Evolutionary conservation across 2,113 vertebrate species (phyloP), one percentile per base, ranked within the genome.

Genomic region (Callionymus lyra): DNA sequence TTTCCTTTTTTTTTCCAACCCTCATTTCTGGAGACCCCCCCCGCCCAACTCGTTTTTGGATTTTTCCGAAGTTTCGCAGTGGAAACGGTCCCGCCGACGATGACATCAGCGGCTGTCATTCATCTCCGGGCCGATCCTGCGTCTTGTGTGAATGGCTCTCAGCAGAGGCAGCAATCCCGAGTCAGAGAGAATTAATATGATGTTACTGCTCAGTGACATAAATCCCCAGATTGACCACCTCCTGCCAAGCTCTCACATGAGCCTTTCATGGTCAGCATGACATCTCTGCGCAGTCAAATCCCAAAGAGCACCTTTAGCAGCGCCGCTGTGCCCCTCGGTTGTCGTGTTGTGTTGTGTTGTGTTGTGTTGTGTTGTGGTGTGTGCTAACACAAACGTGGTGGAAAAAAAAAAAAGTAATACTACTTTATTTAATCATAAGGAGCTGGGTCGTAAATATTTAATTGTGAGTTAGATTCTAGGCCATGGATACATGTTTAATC

Each of bases 111-210:
- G 42, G 54, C 56, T 62, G 56, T 56, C 67, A 50, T 73, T 75
- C 52, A 53, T 65, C 57, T 49, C 40, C 46, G 11, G 16, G 27
- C 31, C 52, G 33, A 44, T 35, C 47, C 16, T n/a, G 45, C 38
- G 46, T 41, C 41, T 34, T 27, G 44, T 64, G 53, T 72, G 61
- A 68, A 74, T 58, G 71, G 55, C 56, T 44, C 33, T 41, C 50
- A 35, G 67, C 42, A 53, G 40, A 64, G 61, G 64, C 53, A 62
- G 62, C 56, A 53, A 47, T 66, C 44, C 68, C 47, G 59, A 76
- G 61, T 75, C 68, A 55, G 54, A 75, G 61, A 54, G 71, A 69
- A 74, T 83, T 75, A 75, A 70, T 69, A 61, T 18, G 14, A 72
- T 59, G 68, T 72, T 61, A 54, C 63, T 38, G 44, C 68, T 66